Base-by-base conservation (phyloP, 2,888 invertebrate genomes). In the Carpatolechia fugitivella region DNA sequence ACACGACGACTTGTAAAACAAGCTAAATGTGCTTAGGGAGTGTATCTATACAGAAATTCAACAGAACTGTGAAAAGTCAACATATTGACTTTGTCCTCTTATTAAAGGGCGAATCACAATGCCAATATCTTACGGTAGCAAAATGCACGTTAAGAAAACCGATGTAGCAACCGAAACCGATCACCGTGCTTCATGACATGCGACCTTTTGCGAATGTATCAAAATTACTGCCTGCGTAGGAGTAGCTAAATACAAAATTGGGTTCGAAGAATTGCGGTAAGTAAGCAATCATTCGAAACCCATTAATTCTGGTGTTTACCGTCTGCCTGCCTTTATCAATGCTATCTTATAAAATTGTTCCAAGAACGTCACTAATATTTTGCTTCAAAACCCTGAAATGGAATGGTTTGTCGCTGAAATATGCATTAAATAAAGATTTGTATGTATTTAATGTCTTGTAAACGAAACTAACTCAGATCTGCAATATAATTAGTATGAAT, bases 161-260 rank as follows among this genome's bases (percentile, higher is more conserved):
- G 36, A 38, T 38, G 50, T 38, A 50, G 29, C 38, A 6, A 29
- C 36, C 46, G 36, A 55, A 48, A 55, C 38, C 54, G 55, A 48
- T 64, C 56, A 57, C 57, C 60, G 48, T 58, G 56, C 46, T 63
- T 61, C 62, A 64, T 60, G 63, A 74, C 70, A 72, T 67, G 62
- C 74, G 77, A 78, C 78, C 76, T 82, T 78, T 73, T 69, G 68
- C 63, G 72, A 63, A 70, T 69, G 71, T 68, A 72, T 66, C 71
- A 69, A 74, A 75, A 78, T 79, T 72, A 76, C 74, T 69, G 74
- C 71, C 65, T 74, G 81, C 74, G 84, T 84, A 80, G 83, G 82
- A 74, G 84, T 74, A 69, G 75, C 75, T 78, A 81, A 82, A 80
- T 79, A 80, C 82, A 76, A 83, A 84, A 85, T 82, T 82, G 79